Evolutionary conservation across 2,888 invertebrate species (phyloP), one percentile per base, ranked within the genome.

Genomic region (Ariolimax columbianus): DNA sequence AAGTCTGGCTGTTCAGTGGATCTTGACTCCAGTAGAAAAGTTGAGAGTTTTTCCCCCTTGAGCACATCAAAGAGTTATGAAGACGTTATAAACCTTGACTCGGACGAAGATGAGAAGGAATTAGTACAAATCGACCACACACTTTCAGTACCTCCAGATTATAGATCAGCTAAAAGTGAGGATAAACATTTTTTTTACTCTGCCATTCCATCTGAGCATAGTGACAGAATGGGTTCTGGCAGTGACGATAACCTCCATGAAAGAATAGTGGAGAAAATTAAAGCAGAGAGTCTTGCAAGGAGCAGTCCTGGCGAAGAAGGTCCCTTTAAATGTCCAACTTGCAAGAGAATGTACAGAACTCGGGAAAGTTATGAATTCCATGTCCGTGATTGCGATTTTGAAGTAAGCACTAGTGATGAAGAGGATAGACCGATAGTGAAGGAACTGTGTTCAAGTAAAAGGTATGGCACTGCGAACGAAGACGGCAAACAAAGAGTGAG

Each of bases 241-340:
- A 81, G 72, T 38, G 81, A 81, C 72, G 81, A 81, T 30, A 72
- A 55, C 23, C 38, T 82, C 11, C 82, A 75, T 75, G 84, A 84
- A 36, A 84, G 79, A 47, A 72, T 78, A 26, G 72, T 79, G 33
- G 79, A 84, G 73, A 84, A 84, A 63, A 84, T 84, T 55, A 78
- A 84, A 63, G 84, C 84, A 17, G 93, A 93, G 87, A 93, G 93
- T 86, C 88, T 93, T 73, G 93, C 93, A 3, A 92, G 93, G 55
- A 93, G 93, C 84, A 89, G 89, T 77, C 90, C 92, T 6, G 91
- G 90, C 36, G 91, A 91, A n/a, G 90, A 90, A 75, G 93, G 93
- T 6, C 96, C 97, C 14, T 97, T 98, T 0, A 96, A 97, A 91
- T 98, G 98, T 94, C 96, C 96, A 89, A 96, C 97, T 88, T 98